Base-by-base conservation (phyloP, 2,797 vertebrate genomes). In the Halcyon badia region DNA sequence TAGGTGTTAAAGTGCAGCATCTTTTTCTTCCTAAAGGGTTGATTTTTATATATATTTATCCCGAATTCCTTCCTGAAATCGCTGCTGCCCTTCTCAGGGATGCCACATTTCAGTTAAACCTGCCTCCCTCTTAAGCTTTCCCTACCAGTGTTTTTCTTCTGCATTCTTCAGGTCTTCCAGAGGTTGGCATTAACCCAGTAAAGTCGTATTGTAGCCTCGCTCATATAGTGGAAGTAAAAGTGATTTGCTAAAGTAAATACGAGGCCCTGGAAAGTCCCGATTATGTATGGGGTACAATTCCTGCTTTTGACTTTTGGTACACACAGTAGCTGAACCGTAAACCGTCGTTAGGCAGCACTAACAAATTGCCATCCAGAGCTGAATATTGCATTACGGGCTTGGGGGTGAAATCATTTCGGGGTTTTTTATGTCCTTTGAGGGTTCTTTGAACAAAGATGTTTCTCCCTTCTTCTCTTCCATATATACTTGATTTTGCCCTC, bases 281-380 rank as follows among this genome's bases (percentile, higher is more conserved):
- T 64, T 66, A 7, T 21, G 17, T 41, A 0, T 0, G 2, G 54
- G 28, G 9, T 54, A 2, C 33, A 5, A 33, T 73, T 77, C 52
- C 19, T 44, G 0, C n/a, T 70, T 75, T 52, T 79, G 35, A 46
- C 26, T 94, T 44, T 26, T 52, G 15, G 31, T 46, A 16, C 30
- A 18, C 33, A 25, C 1, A 44, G 28, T 21, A 68, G 14, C 33
- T 94, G 68, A 88, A 65, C n/a, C 16, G 22, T 69, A 51, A 81
- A 42, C 9, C 75, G 10, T 42, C 17, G 69, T 62, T 56, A 60
- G 86, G 41, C 8, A 66, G 39, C 26, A 58, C 25, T 92, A 87
- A 28, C 42, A 60, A 70, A 49, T 65, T 79, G 26, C 54, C 91
- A 4, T 69, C 35, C 33, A n/a, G 37, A n/a, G 20, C 35, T 89